These are phyloP conservation scores for Sminthurides aquaticus DNA, from an alignment of 2,888 invertebrate genomes.

Conservation along the genomic window DNA sequence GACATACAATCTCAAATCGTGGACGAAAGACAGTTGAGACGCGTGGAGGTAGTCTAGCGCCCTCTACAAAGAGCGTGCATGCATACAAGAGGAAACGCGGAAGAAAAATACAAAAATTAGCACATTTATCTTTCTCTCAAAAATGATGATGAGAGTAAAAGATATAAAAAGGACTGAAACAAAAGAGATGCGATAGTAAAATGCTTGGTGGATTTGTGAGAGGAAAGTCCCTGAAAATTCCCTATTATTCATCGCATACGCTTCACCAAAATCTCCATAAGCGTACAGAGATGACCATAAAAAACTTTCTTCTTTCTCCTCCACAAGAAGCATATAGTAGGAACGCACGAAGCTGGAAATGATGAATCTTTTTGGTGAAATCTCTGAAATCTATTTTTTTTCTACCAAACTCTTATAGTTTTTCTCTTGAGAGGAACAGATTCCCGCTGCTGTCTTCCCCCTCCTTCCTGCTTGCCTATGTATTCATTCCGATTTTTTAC, in stretches of 20 bases:
- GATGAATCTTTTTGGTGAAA: slow-evolving; percentile 38
- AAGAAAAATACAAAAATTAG: not conserved
- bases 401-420: not conserved
- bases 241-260: not conserved
- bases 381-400: slow-evolving; percentile 16
- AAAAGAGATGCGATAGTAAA: not conserved
- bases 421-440: not conserved
- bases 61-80: slow-evolving; percentile 3
- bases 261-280: not conserved
- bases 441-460: not conserved
- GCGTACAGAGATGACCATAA: not conserved
- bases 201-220: not conserved
- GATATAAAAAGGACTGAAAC: not conserved
- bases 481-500: too few species aligned
- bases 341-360: slow-evolving; percentile 32
- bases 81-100: slow-evolving; percentile 2
- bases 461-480: too few species aligned
- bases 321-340: slow-evolving; percentile 34
- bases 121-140: not conserved
- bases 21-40: too few species aligned
- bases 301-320: not conserved
- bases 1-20: too few species aligned
- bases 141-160: not conserved
- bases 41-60: too few species aligned
- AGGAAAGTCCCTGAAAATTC: slow-evolving; percentile 12